A percentile compares a stretch with the other conserved stretches of the same genome.
Conservation (phyloP, 2,797 vertebrate species). For the Lophotriccus pileatus region DNA sequence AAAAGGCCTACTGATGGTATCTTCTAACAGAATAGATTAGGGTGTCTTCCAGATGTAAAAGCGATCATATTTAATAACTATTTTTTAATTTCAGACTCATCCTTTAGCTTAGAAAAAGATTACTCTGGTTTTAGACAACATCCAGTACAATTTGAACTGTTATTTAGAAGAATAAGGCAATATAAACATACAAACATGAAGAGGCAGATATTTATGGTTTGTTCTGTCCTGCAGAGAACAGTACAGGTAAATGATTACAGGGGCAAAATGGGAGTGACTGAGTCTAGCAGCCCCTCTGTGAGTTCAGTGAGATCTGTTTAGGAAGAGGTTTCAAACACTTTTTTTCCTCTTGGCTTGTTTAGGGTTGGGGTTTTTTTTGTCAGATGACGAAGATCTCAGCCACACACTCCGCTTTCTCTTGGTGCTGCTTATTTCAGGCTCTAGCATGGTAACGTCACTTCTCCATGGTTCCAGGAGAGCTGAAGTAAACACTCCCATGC, state of each 20-base stretch:
- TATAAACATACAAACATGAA: background rate
- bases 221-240: background rate
- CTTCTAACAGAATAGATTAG: background rate
- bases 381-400: constrained; percentile 37
- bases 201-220: background rate
- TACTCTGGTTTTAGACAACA: background rate
- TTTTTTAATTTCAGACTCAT: background rate
- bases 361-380: background rate
- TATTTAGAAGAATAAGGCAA: background rate
- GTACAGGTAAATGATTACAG: rapidly evolving
- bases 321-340: background rate
- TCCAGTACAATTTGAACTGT: background rate
- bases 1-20: background rate
- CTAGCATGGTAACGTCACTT: constrained; percentile 50
- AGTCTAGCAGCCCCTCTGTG: background rate
- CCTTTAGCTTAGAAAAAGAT: background rate
- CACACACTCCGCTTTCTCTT: background rate
- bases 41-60: background rate
- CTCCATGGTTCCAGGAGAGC: constrained; percentile 56
- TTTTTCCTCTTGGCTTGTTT: background rate
- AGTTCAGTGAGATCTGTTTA: background rate
- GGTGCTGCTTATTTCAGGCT: constrained; percentile 62
- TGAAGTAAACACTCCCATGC: constrained; percentile 69
- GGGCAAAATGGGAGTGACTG: background rate
- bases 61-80: background rate